These are phyloP conservation scores for Anolis sagrei DNA, from an alignment of 2,113 vertebrate species.

Conservation along the genomic window DNA sequence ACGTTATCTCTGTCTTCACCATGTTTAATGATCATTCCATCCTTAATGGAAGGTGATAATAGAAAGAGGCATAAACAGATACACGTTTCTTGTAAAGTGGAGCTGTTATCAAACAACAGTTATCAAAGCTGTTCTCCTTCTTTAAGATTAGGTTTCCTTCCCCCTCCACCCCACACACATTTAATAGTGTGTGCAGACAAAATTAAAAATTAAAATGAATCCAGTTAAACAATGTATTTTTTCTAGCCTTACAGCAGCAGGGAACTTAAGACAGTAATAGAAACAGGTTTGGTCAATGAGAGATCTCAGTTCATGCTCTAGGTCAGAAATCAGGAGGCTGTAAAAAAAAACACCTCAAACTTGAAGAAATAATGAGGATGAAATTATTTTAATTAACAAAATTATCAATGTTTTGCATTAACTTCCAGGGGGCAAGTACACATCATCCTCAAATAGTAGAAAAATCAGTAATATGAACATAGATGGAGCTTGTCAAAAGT, in stretches of 20 bases:
- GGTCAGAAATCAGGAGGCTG: neutral
- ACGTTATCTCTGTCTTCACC: conserved; percentile 3
- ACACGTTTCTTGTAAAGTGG: conserved; percentile 50
- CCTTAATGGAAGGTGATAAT: conserved; percentile 65
- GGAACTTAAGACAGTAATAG: neutral
- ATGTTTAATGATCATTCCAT: conserved; percentile 23
- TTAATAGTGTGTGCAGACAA: conserved; percentile 45
- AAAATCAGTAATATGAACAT: neutral
- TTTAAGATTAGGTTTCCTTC: conserved; percentile 39
- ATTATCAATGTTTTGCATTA: neutral
- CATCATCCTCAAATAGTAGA: neutral
- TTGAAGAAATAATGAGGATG: neutral
- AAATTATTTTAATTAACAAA: conserved; percentile 19
- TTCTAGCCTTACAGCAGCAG: neutral
- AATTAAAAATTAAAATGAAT: conserved; percentile 38
- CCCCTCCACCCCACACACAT: neutral
- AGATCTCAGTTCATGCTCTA: neutral
- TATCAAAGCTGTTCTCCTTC: conserved; percentile 23
- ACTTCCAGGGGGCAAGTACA: neutral
- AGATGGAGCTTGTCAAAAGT: too few relatives aligned
- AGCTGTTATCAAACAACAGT: conserved; percentile 36
- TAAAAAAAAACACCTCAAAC: neutral
- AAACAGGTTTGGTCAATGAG: neutral
- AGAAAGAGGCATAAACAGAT: conserved; percentile 48
- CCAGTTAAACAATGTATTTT: neutral